Evolutionary conservation across 2,797 vertebrate genomes (phyloP), one percentile per base, ranked within the genome.

Genomic region (Brachyrhaphis roseni): DNA sequence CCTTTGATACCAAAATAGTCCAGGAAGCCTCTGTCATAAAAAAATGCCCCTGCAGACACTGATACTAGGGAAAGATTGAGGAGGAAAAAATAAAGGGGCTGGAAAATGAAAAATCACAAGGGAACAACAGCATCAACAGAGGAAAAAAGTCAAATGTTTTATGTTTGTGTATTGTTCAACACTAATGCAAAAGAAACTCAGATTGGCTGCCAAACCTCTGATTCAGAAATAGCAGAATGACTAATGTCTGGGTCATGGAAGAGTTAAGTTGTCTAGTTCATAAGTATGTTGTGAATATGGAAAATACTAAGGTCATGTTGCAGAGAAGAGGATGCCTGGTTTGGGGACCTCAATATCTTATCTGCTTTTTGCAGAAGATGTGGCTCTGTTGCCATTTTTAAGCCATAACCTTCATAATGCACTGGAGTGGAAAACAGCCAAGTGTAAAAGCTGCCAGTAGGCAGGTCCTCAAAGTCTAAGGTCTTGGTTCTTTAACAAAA

Each of bases 1-100:
- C 95, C 96, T 96, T 96, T 96, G 95, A 96, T 95, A 93, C 93
- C 88, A 92, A 95, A 95, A 95, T 96, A 95, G 94, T 94, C 91
- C 91, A 95, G 95, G 93, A 95, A 94, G 95, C 93, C 93, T 93
- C 92, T 94, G 93, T 94, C 92, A 95, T 94, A 95, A 95, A 95
- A 95, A 95, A 94, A 93, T 92, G 89, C 91, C 94, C 93, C 91
- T 86, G 89, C 82, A 93, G 92, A 90, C 93, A 90, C 82, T 87
- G 83, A 91, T 93, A 92, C 90, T 75, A 72, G 84, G 88, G 87
- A 92, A 91, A 78, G 83, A 87, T 83, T 76, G 84, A 82, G 82
- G 82, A 76, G 73, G 81, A 71, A 79, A 59, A 84, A 70, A 87
- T 75, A 72, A 80, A 47, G 79, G 86, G 39, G 75, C 49, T 82